phyloP scores from a whole-genome alignment of 2,797 vertebrate genomes.

The Loris lydekkerianus region DNA sequence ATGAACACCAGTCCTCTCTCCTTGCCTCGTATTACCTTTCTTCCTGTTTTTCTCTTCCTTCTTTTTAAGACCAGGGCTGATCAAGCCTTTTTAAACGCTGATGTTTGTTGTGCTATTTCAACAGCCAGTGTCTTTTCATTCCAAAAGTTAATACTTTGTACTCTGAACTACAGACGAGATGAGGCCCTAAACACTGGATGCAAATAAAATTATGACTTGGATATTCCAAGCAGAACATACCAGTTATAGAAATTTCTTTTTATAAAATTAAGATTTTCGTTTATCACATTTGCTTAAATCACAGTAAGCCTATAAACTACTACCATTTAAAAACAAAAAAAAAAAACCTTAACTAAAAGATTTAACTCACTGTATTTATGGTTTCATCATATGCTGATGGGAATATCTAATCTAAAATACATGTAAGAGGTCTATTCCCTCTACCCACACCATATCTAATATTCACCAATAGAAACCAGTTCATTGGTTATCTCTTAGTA shows the following conservation, averaged over 20 bases:
- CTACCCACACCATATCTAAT: too few relatives aligned
- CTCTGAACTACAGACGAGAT: not conserved
- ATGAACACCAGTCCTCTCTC: not conserved
- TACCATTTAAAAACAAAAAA: constrained; percentile 26
- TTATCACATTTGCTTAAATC: constrained; percentile 68
- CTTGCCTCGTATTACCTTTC: not conserved
- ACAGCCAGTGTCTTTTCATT: constrained; percentile 48
- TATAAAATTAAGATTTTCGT: constrained; percentile 69
- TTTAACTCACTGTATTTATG: constrained; percentile 28
- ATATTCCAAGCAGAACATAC: constrained; percentile 22
- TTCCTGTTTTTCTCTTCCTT: constrained; percentile 19
- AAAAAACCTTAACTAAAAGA: constrained; percentile 25
- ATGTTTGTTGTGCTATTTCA: constrained; percentile 1
- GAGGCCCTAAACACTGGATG: not conserved
- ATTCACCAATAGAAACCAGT: not conserved
- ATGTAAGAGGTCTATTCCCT: not conserved
- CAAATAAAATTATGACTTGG: constrained; percentile 35
- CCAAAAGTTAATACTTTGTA: constrained; percentile 34
- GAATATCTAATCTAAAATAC: constrained; percentile 42
- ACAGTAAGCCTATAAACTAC: constrained; percentile 64
- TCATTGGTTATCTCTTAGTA: not conserved
- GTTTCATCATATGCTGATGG: not conserved
- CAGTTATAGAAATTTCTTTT: constrained; percentile 52
- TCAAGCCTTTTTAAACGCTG: constrained; percentile 36
- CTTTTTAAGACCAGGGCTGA: constrained; percentile 29